Evolutionary conservation across 2,888 invertebrate species (phyloP).

Genomic region (Diarsia mendica): DNA sequence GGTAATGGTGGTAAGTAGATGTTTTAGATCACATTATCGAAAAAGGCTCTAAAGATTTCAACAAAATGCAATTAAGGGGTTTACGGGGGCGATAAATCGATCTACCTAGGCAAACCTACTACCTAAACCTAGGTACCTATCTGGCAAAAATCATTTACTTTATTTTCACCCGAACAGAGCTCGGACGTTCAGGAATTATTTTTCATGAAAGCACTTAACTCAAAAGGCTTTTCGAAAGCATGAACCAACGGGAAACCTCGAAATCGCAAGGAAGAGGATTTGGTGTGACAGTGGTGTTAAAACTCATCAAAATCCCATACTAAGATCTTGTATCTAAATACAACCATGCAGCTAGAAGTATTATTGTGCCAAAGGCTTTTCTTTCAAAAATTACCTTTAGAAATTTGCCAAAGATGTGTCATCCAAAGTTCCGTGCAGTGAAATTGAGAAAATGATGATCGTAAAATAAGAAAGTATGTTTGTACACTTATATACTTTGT

Average conservation of each 20-base stretch:
- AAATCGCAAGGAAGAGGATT: not conserved
- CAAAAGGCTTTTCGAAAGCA: not conserved
- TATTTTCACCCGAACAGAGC: too few relatives aligned
- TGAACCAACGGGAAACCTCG: not conserved
- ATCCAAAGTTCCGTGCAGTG: not conserved
- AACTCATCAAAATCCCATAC: not conserved
- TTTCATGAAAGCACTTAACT: not conserved
- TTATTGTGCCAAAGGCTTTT: not conserved
- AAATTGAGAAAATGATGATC: not conserved
- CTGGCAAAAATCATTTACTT: too few relatives aligned
- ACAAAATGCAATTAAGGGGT: too few relatives aligned
- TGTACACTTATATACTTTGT: constrained; percentile 20
- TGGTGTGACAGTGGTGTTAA: not conserved
- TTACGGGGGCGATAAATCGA: too few relatives aligned
- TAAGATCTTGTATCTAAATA: not conserved
- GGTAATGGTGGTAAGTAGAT: not conserved
- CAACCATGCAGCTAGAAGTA: not conserved
- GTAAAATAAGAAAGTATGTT: constrained; percentile 25
- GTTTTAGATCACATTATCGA: too few relatives aligned
- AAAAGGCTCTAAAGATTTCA: too few relatives aligned
- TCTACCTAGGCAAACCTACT: too few relatives aligned
- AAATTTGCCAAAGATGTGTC: not conserved
- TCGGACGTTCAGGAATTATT: too few relatives aligned
- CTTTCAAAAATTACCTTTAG: not conserved
- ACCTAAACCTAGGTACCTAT: too few relatives aligned